These are phyloP conservation scores for Parascotia fuliginaria DNA, from an alignment of 2,888 invertebrate species.

Conservation along the genomic window DNA sequence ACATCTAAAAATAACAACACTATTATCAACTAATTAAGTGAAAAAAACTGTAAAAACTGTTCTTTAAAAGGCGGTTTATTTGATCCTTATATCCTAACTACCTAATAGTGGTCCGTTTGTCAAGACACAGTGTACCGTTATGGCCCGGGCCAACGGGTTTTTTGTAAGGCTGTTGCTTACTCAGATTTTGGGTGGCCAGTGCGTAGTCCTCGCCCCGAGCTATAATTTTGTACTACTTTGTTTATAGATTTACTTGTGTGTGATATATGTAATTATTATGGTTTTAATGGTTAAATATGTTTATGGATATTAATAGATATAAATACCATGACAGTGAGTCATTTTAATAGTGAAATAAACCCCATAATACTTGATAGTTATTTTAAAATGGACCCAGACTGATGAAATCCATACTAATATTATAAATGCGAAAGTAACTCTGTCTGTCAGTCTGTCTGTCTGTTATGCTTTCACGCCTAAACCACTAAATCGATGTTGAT, in stretches of 20 bases:
- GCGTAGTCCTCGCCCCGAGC: background rate
- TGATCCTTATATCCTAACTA: constrained; percentile 71
- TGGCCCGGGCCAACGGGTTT: constrained; percentile 33
- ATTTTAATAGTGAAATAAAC: too few relatives aligned
- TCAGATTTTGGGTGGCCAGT: constrained; percentile 42
- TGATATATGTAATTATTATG: constrained; percentile 1
- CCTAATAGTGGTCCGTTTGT: constrained; percentile 64
- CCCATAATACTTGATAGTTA: too few relatives aligned
- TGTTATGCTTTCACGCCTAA: too few relatives aligned
- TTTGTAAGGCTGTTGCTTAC: constrained; percentile 14
- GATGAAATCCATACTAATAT: too few relatives aligned
- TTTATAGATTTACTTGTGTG: background rate
- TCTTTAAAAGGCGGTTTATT: constrained; percentile 51
- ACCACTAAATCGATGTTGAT: too few relatives aligned
- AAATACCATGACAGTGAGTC: too few relatives aligned
- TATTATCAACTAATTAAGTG: constrained; percentile 4
- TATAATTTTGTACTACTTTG: background rate
- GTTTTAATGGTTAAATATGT: too few relatives aligned
- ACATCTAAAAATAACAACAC: background rate
- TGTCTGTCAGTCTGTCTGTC: too few relatives aligned
- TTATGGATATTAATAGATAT: too few relatives aligned
- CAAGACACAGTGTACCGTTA: constrained; percentile 68
- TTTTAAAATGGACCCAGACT: too few relatives aligned
- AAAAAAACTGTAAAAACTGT: constrained; percentile 28
- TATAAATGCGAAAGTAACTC: too few relatives aligned